Evolutionary conservation across 1,140 invertebrate genomes (phyloP), one percentile per base, ranked within the genome.

Genomic region (Sitophilus oryzae): DNA sequence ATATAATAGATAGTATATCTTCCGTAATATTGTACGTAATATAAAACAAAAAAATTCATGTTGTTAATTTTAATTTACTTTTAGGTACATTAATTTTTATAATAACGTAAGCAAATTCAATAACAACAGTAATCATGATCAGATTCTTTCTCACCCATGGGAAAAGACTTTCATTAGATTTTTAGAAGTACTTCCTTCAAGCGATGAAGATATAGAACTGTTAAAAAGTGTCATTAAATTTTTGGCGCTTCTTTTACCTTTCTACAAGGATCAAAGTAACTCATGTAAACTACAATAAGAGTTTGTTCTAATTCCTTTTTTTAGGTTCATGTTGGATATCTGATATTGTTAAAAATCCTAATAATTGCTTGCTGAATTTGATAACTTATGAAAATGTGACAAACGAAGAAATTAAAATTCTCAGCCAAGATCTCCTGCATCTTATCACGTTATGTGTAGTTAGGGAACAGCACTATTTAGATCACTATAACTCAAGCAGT

Each of bases 211-310:
- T 61, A 74, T 74, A 15, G 65, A 74, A 15, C 65, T 85, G 16
- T 74, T 84, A 37, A 69, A 75, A 1, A 61, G 75, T 11, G 64
- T 84, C 43, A 59, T 83, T 40, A 74, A 78, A 43, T 81, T 83
- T 67, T 68, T 84, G 23, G 61, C 74, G 2, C n/a, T 52, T 11
- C 42, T 69, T 21, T 51, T 62, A 8, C 56, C 60, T 1, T 61
- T 62, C 45, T 68, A 67, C 43, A 64, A 64, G 50, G 25, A 47
- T 21, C 35, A 58, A 56, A 62, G 62, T 66, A 56, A 30, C n/a
- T 41, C 5, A 46, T n/a, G 18, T 11, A 25, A 6, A 5, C 42
- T 10, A 23, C 16, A 38, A n/a, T n/a, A n/a, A n/a, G n/a, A n/a
- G n/a, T n/a, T n/a, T 4, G 36, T 38, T 4, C 14, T 38, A 5